Conservation (phyloP, 2,888 invertebrate species). For the Phlogophora meticulosa region DNA sequence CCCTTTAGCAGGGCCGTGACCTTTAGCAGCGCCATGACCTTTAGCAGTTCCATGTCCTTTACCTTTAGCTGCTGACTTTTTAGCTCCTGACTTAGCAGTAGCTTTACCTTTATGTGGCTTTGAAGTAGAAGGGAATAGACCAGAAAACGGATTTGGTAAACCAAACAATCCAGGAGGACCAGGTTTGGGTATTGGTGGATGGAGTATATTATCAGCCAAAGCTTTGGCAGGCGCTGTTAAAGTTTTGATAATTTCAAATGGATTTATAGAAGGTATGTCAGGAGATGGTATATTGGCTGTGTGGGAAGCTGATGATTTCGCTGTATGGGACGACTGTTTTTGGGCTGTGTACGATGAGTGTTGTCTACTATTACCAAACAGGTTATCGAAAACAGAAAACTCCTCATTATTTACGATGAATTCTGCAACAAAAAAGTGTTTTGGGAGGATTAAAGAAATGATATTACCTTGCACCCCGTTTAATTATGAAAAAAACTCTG, state of each 20-base stretch:
- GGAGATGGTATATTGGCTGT: not conserved
- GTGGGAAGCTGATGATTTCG: not conserved
- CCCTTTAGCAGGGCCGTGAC: no score
- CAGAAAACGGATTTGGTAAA: not conserved
- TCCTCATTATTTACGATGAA: not conserved
- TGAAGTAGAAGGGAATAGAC: not conserved
- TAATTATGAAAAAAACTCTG: no score
- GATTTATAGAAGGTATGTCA: not conserved
- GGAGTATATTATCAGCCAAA: not conserved
- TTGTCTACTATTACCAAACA: no score
- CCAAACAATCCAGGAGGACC: not conserved
- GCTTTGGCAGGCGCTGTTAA: not conserved
- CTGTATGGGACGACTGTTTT: not conserved
- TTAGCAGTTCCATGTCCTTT: no score
- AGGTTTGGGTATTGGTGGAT: not conserved
- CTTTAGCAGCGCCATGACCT: no score
- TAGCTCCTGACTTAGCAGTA: no score
- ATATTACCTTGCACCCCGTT: no score
- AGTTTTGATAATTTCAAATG: not conserved
- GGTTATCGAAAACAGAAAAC: not conserved
- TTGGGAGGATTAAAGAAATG: not conserved
- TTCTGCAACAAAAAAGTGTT: slow-evolving; percentile 3
- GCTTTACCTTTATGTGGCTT: not conserved
- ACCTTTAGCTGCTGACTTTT: no score
- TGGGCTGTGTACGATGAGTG: no score